These are phyloP conservation scores for Philaethria dido DNA, from an alignment of 2,888 invertebrate genomes.

Conservation along the genomic window DNA sequence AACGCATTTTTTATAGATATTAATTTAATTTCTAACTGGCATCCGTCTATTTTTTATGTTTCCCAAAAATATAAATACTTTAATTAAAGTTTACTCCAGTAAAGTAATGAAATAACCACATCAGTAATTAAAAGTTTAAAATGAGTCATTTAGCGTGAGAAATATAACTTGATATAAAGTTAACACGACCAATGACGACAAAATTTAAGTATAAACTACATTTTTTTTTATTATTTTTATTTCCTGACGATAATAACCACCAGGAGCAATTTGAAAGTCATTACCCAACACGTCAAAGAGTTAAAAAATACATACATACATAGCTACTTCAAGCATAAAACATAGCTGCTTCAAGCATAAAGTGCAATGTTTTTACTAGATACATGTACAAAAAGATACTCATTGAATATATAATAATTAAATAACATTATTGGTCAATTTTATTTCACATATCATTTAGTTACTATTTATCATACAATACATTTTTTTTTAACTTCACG, in stretches of 20 bases:
- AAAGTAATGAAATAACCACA: slow-evolving; percentile 5
- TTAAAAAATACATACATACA: background rate
- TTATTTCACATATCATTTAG: too few relatives aligned
- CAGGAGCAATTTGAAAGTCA: background rate
- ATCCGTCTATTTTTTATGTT: slow-evolving; percentile 9
- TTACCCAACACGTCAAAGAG: background rate
- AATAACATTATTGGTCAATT: too few relatives aligned
- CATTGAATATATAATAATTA: too few relatives aligned
- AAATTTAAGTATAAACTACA: background rate
- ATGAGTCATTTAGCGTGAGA: slow-evolving; percentile 26
- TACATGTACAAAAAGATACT: too few relatives aligned
- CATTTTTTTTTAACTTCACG: too few relatives aligned
- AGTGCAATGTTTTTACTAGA: too few relatives aligned
- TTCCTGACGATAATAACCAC: background rate
- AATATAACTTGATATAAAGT: slow-evolving; percentile 3
- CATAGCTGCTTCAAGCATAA: too few relatives aligned
- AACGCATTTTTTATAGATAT: background rate
- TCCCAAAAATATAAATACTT: background rate
- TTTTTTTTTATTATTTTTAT: background rate
- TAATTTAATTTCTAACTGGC: background rate
- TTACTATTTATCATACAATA: too few relatives aligned
- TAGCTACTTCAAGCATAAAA: too few relatives aligned
- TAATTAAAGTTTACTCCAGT: slow-evolving; percentile 1
- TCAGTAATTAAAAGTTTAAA: slow-evolving; percentile 18
- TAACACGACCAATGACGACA: slow-evolving; percentile 2